Base-by-base conservation (phyloP, 2,888 invertebrate genomes). In the Phytoseiulus persimilis region DNA sequence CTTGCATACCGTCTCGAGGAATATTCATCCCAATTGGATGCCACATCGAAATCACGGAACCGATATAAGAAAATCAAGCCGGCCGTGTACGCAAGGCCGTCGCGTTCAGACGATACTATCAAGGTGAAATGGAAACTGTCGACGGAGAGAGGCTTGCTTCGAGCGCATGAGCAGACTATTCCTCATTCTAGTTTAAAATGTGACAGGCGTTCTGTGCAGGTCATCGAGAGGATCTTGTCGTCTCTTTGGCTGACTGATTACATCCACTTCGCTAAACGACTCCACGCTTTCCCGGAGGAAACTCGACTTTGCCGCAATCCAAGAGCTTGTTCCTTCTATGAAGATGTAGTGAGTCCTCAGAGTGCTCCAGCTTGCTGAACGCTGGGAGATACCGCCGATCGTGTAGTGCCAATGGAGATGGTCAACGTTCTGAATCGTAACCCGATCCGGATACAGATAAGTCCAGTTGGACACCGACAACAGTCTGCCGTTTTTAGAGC, bases 271-370 rank as follows among this genome's bases (percentile, higher is more conserved):
- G 65, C 65, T 65, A 65, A 65, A 65, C 65, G 65, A 65, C 65
- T 65, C 65, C 65, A 65, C 65, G 65, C 65, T 65, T 65, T 65
- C 65, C 65, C 65, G 65, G 65, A 65, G 65, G 65, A 65, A 65
- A 65, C 65, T 65, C 65, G 65, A 65, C 65, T 65, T 65, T 65
- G 65, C 65, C 65, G 65, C 65, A 28, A 65, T 65, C 65, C 65
- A 65, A 65, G 65, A 65, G 65, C 65, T 65, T 65, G 65, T 28
- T 65, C 65, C 65, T 65, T 65, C 65, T 23, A 65, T 65, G 65
- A 65, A 65, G 65, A 65, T 65, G 65, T 65, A 65, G 65, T 23
- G 65, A 65, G 65, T 65, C 28, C 65, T 65, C 65, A 65, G 65
- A 65, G 18, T 18, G 65, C 65, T 65, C 65, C 28, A 65, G 65